Conservation (phyloP, 2,797 vertebrate genomes). For the Notolepis coatsorum region DNA sequence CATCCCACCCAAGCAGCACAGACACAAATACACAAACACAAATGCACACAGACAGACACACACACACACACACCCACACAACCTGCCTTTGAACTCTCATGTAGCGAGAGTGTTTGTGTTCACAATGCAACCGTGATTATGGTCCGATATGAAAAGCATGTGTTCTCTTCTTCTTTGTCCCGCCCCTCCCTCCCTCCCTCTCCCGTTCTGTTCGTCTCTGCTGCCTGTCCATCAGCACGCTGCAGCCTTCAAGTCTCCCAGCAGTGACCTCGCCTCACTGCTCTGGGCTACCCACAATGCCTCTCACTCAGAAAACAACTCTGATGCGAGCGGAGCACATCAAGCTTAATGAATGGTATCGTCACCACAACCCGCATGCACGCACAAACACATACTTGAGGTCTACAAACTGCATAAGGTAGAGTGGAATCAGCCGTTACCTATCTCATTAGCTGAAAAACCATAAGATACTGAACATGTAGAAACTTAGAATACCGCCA, state of each 20-base stretch:
- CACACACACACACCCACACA: background rate
- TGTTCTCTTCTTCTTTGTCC: constrained; percentile 6
- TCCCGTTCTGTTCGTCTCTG: background rate
- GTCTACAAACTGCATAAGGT: background rate
- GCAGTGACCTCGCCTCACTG: constrained; percentile 8
- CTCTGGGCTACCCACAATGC: background rate
- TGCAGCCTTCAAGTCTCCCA: background rate
- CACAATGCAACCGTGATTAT: constrained; percentile 2
- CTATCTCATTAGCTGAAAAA: constrained; percentile 28
- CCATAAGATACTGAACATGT: background rate
- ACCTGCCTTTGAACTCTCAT: background rate
- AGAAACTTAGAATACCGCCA: background rate
- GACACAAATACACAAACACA: background rate
- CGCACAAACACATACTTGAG: constrained; percentile 2
- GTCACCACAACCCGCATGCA: background rate
- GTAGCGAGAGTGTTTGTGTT: background rate
- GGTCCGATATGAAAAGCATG: background rate
- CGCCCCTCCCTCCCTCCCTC: background rate
- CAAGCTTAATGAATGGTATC: background rate
- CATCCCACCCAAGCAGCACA: background rate
- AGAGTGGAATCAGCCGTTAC: constrained; percentile 16
- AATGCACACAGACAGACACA: background rate
- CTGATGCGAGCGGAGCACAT: background rate
- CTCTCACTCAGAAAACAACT: constrained; percentile 4
- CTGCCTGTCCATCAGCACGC: constrained; percentile 7